Conservation (phyloP, 2,888 invertebrate species). For the Sarcophaga variegata region DNA sequence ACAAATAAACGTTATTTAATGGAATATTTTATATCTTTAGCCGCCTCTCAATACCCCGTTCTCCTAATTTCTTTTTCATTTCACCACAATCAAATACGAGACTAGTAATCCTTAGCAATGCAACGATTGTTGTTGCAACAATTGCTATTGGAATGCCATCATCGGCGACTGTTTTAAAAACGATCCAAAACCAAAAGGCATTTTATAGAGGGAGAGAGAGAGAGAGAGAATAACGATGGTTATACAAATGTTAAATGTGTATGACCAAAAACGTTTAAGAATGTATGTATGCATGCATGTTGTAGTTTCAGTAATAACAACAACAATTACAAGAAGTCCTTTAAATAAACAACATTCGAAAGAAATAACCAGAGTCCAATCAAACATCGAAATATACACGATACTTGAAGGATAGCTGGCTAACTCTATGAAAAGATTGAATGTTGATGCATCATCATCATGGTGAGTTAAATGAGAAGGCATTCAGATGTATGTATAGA, state of each 20-base stretch:
- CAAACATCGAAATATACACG: background rate
- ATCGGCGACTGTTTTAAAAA: no score
- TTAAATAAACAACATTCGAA: conserved; percentile 20
- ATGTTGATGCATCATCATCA: background rate
- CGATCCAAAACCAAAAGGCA: no score
- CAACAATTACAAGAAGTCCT: conserved; percentile 14
- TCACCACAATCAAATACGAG: no score
- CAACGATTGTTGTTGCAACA: no score
- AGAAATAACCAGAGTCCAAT: background rate
- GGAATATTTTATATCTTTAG: no score
- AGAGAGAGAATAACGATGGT: no score
- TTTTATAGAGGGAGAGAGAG: no score
- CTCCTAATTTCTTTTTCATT: no score
- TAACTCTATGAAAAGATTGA: background rate
- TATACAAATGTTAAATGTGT: conserved; percentile 55
- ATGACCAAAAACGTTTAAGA: conserved; percentile 57
- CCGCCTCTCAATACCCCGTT: no score
- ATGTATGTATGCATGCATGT: background rate
- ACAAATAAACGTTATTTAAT: no score
- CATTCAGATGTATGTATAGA: conserved; percentile 9
- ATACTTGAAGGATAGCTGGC: background rate
- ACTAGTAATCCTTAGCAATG: no score
- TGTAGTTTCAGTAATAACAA: background rate
- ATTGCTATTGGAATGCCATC: no score
- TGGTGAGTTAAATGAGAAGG: background rate